A percentile compares a stretch with the other conserved stretches of the same genome.
Conservation (phyloP, 2,113 vertebrate species). For the Oreochromis aureus region DNA sequence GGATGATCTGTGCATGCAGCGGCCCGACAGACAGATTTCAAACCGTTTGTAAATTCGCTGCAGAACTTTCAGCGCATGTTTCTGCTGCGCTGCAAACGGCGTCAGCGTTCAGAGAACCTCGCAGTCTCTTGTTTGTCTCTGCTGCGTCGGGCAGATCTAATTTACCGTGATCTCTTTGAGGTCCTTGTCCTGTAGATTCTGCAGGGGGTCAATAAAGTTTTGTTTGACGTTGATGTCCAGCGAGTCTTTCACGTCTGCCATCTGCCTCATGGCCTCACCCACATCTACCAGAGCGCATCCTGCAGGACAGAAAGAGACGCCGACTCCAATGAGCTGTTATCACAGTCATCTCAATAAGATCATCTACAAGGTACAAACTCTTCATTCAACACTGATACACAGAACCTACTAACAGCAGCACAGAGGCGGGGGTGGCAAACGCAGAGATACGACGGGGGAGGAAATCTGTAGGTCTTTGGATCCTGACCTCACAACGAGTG, state of each 20-base stretch:
- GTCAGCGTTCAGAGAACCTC: not conserved
- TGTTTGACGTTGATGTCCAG: constrained; percentile 93
- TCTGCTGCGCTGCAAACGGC: not conserved
- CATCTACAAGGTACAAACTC: not conserved
- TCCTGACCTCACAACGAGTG: not conserved
- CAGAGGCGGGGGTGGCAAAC: fast-evolving
- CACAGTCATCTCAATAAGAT: not conserved
- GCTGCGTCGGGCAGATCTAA: not conserved
- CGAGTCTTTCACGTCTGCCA: constrained; percentile 91
- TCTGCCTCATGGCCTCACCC: constrained; percentile 90
- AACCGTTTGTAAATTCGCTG: not conserved
- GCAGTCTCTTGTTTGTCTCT: not conserved
- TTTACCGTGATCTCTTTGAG: constrained; percentile 89
- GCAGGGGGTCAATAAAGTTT: constrained; percentile 91
- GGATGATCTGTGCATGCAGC: too few relatives aligned
- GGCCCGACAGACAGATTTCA: not conserved
- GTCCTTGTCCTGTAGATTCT: constrained; percentile 91
- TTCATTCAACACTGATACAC: fast-evolving
- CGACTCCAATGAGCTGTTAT: not conserved
- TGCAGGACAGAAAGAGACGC: constrained; percentile 23
- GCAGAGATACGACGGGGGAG: fast-evolving
- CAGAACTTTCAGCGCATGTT: not conserved
- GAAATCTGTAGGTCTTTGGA: not conserved
- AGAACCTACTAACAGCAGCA: not conserved
- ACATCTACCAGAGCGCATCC: constrained; percentile 82